These are phyloP conservation scores for Cottoperca gobio DNA, from an alignment of 2,797 vertebrate genomes.

Conservation along the genomic window DNA sequence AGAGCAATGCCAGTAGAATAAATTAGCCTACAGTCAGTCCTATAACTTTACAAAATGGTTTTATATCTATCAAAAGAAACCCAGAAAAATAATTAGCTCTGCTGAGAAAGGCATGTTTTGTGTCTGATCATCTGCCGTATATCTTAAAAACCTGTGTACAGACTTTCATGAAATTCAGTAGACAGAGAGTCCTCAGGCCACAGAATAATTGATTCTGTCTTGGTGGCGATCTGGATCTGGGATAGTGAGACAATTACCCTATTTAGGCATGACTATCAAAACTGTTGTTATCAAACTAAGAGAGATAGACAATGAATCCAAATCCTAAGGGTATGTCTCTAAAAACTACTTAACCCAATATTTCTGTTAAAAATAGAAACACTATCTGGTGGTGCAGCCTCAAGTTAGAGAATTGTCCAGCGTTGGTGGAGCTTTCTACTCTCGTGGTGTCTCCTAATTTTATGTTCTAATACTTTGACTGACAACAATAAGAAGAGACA, in stretches of 20 bases:
- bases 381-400: neutral
- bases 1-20: constrained; percentile 7
- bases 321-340: constrained; percentile 21
- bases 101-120: constrained; percentile 22
- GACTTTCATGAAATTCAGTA: constrained; percentile 41
- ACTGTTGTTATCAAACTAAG: constrained; percentile 37
- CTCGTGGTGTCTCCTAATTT: constrained; percentile 7
- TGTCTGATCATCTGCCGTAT: constrained; percentile 5
- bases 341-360: constrained; percentile 8
- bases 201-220: constrained; percentile 52
- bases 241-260: constrained; percentile 46
- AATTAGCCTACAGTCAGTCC: constrained; percentile 25
- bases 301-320: constrained; percentile 10
- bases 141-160: constrained; percentile 10
- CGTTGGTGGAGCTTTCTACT: neutral
- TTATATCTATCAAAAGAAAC: constrained; percentile 27
- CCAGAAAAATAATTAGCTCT: constrained; percentile 38
- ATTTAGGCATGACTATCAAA: constrained; percentile 51
- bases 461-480: constrained; percentile 41
- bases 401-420: constrained; percentile 3
- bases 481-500: constrained; percentile 39
- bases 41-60: constrained; percentile 37
- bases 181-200: constrained; percentile 37
- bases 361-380: constrained; percentile 17
- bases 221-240: constrained; percentile 42